Evolutionary conservation across 2,888 invertebrate genomes (phyloP), one percentile per base, ranked within the genome.

Genomic region (Zonitis immaculata): DNA sequence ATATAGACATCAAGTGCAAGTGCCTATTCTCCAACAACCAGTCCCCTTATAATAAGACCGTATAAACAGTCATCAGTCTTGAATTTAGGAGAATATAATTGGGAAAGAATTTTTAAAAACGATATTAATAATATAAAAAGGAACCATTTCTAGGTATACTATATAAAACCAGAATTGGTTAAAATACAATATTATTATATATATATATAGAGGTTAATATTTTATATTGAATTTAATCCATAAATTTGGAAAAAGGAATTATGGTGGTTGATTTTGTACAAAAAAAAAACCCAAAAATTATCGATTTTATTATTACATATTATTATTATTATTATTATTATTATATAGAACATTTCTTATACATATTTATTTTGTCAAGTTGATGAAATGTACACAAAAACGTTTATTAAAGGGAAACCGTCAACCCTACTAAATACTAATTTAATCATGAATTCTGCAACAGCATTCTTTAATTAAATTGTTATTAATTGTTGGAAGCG

Each of bases 61-160:
- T 35, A 30, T 12, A 39, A 39, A 39, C 39, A 48, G n/a, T n/a
- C n/a, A 48, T 43, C 51, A 51, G 55, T 47, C 59, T 50, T 44
- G 52, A 44, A 28, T 44, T 57, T 61, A 60, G 61, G 57, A 61
- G 59, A 54, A 49, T 48, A 58, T 69, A 70, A 70, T 69, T 69
- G 68, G 63, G 60, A 67, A 68, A 67, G 69, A 69, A 69, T 69
- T 66, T 66, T 18, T 16, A 45, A 49, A 30, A 9, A 14, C 20
- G 11, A 26, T 26, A 26, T 26, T 4, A 4, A 26, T 26, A 26
- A 7, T 32, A 32, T 14, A 14, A 14, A 30, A 30, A 30, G 12
- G 12, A 12, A 2, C 12, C 8, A 5, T n/a, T n/a, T n/a, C n/a
- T n/a, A n/a, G n/a, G n/a, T n/a, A n/a, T n/a, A n/a, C n/a, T n/a